phyloP scores from a whole-genome alignment of 2,888 invertebrate genomes.

The Beris chalybata region DNA sequence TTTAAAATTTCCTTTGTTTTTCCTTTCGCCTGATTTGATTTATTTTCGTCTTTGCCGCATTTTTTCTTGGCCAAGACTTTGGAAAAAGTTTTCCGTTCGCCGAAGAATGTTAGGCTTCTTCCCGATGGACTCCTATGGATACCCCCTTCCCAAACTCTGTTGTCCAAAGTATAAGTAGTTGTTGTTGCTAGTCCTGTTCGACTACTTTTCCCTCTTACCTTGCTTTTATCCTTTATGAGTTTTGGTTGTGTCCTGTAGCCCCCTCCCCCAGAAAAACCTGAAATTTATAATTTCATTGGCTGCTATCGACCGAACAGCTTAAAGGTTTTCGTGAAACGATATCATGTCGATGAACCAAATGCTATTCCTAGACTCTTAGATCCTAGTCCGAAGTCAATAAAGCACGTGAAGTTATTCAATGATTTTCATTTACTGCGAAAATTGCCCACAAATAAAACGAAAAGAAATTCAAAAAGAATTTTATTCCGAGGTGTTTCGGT shows the following conservation, averaged over 20 bases:
- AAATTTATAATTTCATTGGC: constrained; percentile 28
- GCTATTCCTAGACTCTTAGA: too few relatives aligned
- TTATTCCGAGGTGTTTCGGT: not conserved
- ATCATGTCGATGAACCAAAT: too few relatives aligned
- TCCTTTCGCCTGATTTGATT: not conserved
- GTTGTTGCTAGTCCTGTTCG: not conserved
- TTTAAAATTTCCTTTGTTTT: not conserved
- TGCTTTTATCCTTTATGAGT: constrained; percentile 10
- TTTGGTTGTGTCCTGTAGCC: constrained; percentile 4
- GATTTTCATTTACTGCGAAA: constrained; percentile 30
- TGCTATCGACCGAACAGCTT: not conserved
- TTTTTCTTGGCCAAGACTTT: too few relatives aligned
- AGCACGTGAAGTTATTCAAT: constrained; percentile 29
- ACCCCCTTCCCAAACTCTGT: not conserved
- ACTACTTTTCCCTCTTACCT: not conserved
- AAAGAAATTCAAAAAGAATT: constrained; percentile 12
- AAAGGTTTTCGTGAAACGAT: too few relatives aligned
- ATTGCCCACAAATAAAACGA: constrained; percentile 1
- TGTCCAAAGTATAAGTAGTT: not conserved
- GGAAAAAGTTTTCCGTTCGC: not conserved
- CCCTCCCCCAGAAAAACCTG: constrained; percentile 12
- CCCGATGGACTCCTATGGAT: not conserved
- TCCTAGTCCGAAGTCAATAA: constrained; percentile 22
- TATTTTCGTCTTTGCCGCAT: not conserved
- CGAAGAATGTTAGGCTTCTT: constrained; percentile 12